Base-by-base conservation (phyloP, 1,140 invertebrate genomes). In the Nasonia longicornis region DNA sequence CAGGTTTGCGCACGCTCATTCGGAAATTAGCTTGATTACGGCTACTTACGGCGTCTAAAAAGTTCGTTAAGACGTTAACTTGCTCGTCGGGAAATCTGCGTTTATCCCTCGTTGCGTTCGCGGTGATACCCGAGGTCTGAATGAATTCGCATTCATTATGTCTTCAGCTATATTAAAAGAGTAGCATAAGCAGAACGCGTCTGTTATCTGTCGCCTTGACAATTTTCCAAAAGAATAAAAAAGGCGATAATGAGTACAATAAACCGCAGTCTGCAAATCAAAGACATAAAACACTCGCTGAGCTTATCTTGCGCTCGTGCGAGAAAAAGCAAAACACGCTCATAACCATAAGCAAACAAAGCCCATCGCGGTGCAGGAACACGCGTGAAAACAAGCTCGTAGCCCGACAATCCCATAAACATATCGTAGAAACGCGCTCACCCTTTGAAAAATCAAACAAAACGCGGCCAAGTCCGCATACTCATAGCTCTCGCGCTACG, bases 41-140 rank as follows among this genome's bases (percentile, higher is more conserved):
- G 20, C 69, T 72, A 79, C 77, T 79, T 79, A 79, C n/a, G 14
- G n/a, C 52, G 69, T 71, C 52, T 78, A 58, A 79, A 79, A 79
- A 63, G 52, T 79, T 72, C 77, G 26, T 79, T 79, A 79, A 79
- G 20, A 67, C 66, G 16, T 58, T 58, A 58, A 58, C 52, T 3
- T 52, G 3, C 31, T 69, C 74, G 35, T 42, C 31, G 11, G 20
- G 22, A 20, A n/a, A 58, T 58, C n/a, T 58, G 26, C 26, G 63
- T 75, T 75, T 48, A 74, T 58, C 26, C 42, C 52, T 70, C 45
- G 78, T 31, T 31, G 63, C 77, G 67, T 79, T 22, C 38, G 22
- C 38, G 6, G 14, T 48, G 45, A 14, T 48, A 12, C 10, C 2
- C 12, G 14, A 4, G 45, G 0, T 35, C 3, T 35, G 4, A 35